Conservation (phyloP, 2,888 invertebrate species). For the Neoitamus cyanurus region DNA sequence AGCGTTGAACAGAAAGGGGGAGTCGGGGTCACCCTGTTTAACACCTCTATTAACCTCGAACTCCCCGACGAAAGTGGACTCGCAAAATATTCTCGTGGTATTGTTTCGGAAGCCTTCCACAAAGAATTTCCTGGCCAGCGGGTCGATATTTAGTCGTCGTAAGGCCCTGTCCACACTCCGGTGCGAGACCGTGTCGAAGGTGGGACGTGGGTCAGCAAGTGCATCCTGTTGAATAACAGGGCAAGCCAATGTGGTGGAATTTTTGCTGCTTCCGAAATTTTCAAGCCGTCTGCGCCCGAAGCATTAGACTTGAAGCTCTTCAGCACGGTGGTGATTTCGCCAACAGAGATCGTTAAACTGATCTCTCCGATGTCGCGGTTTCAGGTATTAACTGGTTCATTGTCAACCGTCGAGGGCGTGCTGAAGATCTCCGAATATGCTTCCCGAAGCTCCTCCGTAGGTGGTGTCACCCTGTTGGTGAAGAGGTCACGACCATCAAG, state of each 20-base stretch:
- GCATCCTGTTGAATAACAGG: too few species aligned
- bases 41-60: too few species aligned
- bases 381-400: background rate
- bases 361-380: background rate
- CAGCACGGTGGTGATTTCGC: background rate
- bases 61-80: too few species aligned
- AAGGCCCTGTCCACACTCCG: too few species aligned
- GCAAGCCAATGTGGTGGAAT: too few species aligned
- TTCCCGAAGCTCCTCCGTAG: background rate
- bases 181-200: too few species aligned
- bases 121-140: background rate
- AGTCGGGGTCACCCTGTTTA: background rate
- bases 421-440: background rate
- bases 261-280: too few species aligned
- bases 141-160: too few species aligned
- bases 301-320: background rate
- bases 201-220: too few species aligned
- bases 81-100: too few species aligned
- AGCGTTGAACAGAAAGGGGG: background rate
- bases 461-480: background rate
- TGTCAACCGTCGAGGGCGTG: background rate
- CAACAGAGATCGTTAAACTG: background rate
- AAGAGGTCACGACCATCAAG: background rate
- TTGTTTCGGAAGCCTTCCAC: too few species aligned
- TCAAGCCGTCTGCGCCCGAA: background rate